phyloP scores from a whole-genome alignment of 2,797 vertebrate species.

The Semotilus atromaculatus region DNA sequence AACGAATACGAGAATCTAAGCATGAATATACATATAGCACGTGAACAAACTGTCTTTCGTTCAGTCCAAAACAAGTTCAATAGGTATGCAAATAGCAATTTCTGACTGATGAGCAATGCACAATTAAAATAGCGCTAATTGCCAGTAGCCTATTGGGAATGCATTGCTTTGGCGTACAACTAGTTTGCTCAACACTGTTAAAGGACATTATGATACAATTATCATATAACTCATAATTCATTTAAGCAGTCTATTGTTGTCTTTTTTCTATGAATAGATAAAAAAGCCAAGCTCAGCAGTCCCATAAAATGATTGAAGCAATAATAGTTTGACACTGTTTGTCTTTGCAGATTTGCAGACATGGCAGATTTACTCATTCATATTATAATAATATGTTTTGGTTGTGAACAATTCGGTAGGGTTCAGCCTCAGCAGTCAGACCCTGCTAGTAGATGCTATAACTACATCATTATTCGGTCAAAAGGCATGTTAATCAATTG shows the following conservation, averaged over 20 bases:
- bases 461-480: background rate
- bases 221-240: background rate
- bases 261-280: background rate
- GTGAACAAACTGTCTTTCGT: background rate
- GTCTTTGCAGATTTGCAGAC: background rate
- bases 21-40: background rate
- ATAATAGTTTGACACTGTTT: background rate
- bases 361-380: background rate
- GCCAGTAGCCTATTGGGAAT: background rate
- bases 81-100: background rate
- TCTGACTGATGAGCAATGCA: too few species aligned
- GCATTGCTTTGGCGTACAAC: background rate
- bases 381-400: background rate
- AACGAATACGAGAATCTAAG: background rate
- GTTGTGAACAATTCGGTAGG: background rate
- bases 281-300: background rate
- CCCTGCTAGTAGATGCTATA: background rate
- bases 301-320: background rate
- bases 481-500: background rate
- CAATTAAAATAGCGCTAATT: background rate
- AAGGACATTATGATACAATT: constrained; percentile 6
- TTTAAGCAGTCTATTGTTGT: constrained; percentile 13
- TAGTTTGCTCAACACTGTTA: background rate
- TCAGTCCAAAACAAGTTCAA: background rate
- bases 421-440: background rate